A percentile compares a stretch with the other conserved stretches of the same genome.
phyloP scores from a whole-genome alignment of 1,140 invertebrate genomes.

The Temnothorax longispinosus region DNA sequence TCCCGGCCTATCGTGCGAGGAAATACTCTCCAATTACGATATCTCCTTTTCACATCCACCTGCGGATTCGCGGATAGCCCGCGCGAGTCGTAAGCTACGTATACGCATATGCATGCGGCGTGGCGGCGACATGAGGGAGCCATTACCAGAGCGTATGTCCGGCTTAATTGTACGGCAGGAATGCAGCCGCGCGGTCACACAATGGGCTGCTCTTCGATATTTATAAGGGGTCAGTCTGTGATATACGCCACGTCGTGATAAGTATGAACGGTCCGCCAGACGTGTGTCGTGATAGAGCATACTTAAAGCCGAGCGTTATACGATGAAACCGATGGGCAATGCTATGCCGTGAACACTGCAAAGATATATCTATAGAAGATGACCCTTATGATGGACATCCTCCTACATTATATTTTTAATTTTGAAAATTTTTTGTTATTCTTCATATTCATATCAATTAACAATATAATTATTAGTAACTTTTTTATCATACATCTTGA shows the following conservation, averaged over 20 bases:
- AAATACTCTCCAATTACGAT: conserved; percentile 71
- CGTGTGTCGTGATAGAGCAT: conserved; percentile 33
- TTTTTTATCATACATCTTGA: not conserved
- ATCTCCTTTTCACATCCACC: conserved; percentile 68
- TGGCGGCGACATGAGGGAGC: conserved; percentile 38
- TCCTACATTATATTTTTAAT: not conserved
- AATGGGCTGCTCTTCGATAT: conserved; percentile 58
- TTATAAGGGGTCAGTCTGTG: conserved; percentile 60
- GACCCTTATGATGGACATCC: not conserved
- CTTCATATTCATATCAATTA: not conserved
- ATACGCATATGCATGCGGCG: conserved; percentile 33
- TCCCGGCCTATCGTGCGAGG: conserved; percentile 42
- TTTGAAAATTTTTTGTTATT: not conserved
- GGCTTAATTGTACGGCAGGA: conserved; percentile 65
- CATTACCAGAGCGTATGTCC: conserved; percentile 59
- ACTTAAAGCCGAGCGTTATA: conserved; percentile 13
- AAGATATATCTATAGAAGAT: not conserved
- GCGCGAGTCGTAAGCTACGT: conserved; percentile 42
- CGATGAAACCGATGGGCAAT: not conserved
- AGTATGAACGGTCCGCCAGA: conserved; percentile 42
- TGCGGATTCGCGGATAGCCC: conserved; percentile 37
- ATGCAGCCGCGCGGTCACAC: conserved; percentile 48
- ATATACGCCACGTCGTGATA: conserved; percentile 54
- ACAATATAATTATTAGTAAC: not conserved
- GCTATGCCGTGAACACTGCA: not conserved